phyloP scores from a whole-genome alignment of 1,140 invertebrate genomes.

The Lerema accius region DNA sequence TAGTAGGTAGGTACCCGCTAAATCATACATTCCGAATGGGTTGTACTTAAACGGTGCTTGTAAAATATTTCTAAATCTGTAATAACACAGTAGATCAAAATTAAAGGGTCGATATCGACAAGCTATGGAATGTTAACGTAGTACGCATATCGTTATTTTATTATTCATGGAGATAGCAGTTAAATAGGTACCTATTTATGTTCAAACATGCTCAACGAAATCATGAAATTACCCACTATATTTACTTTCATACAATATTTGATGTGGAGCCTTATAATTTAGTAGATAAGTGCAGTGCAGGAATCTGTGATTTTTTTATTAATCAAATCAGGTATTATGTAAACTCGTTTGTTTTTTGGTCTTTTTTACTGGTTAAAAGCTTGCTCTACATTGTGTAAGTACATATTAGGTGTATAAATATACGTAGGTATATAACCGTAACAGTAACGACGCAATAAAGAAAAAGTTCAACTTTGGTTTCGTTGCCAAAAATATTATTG shows the following conservation, averaged over 20 bases:
- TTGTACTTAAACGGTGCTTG: too few relatives aligned
- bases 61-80: constrained; percentile 1
- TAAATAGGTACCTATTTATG: too few relatives aligned
- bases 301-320: too few relatives aligned
- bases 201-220: constrained; percentile 1
- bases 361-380: too few relatives aligned
- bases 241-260: not conserved
- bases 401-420: too few relatives aligned
- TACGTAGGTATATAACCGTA: not conserved
- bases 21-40: too few relatives aligned
- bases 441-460: constrained; percentile 26
- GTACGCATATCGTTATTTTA: constrained; percentile 23
- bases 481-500: constrained; percentile 55
- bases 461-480: constrained; percentile 27
- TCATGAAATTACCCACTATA: constrained; percentile 5
- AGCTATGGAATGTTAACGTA: constrained; percentile 7
- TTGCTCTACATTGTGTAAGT: too few relatives aligned
- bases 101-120: constrained; percentile 15
- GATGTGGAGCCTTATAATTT: too few relatives aligned
- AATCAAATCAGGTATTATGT: too few relatives aligned
- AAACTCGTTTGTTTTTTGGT: too few relatives aligned
- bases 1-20: too few relatives aligned
- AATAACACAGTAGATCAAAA: constrained; percentile 7
- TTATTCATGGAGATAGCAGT: constrained; percentile 17
- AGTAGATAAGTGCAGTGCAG: too few relatives aligned